Conservation (phyloP, 2,888 invertebrate species). For the Nomada ruficornis region DNA sequence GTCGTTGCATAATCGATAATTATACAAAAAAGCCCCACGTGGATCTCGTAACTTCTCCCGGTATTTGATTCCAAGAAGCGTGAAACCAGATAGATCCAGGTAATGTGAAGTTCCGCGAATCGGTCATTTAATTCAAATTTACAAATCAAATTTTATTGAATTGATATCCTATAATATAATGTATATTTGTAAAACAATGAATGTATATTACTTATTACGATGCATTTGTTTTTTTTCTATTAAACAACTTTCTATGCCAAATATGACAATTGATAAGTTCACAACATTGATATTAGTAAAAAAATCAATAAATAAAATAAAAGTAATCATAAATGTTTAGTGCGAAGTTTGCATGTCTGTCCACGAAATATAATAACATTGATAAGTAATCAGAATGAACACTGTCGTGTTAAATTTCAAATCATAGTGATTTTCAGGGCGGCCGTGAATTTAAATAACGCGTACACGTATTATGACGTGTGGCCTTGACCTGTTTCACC, state of each 20-base stretch:
- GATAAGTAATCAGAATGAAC: conserved; percentile 16
- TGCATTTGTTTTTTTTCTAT: not conserved
- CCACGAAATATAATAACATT: conserved; percentile 10
- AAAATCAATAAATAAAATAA: not conserved
- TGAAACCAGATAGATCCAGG: conserved; percentile 11
- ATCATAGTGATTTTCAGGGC: conserved; percentile 9
- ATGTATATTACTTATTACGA: not conserved
- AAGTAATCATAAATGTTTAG: not conserved
- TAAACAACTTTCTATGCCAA: not conserved
- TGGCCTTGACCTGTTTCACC: conserved; percentile 35
- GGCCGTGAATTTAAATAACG: conserved; percentile 16
- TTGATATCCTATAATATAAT: not conserved
- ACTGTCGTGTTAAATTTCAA: conserved; percentile 5
- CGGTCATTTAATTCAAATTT: not conserved
- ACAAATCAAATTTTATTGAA: not conserved
- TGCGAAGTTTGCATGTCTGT: conserved; percentile 1
- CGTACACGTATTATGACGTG: conserved; percentile 20
- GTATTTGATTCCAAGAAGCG: conserved; percentile 1
- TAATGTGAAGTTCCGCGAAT: conserved; percentile 3
- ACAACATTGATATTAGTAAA: not conserved
- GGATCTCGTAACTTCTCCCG: conserved; percentile 5
- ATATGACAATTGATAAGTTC: not conserved
- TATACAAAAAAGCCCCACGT: conserved; percentile 9
- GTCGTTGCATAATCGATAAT: conserved; percentile 25
- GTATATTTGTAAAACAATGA: not conserved